phyloP scores from a whole-genome alignment of 2,888 invertebrate genomes.

The Scaeva pyrastri region DNA sequence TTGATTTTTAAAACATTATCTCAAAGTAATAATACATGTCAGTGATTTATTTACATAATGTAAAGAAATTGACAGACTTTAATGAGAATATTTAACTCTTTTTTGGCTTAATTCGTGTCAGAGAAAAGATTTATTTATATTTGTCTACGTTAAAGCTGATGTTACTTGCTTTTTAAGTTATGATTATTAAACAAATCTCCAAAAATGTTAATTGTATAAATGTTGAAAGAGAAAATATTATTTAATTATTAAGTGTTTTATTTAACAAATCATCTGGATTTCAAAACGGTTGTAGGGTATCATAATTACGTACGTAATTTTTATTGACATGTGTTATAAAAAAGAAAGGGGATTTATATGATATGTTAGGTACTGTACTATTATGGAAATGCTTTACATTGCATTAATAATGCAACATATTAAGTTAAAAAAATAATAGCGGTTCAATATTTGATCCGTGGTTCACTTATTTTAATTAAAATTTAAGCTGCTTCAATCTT shows the following conservation, averaged over 20 bases:
- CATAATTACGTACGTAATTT: no score
- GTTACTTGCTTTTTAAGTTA: conserved; percentile 11
- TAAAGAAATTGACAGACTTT: neutral
- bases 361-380: no score
- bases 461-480: no score
- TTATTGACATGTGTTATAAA: no score
- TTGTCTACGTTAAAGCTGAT: neutral
- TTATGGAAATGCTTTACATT: no score
- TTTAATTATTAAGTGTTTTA: conserved; percentile 2
- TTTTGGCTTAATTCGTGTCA: neutral
- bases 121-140: conserved; percentile 6
- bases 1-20: neutral
- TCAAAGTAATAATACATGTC: neutral
- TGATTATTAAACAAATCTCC: neutral
- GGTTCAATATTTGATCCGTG: no score
- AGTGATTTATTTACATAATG: conserved; percentile 15
- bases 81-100: neutral
- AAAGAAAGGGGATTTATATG: no score
- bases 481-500: no score
- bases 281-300: no score
- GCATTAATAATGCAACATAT: no score
- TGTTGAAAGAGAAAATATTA: conserved; percentile 8
- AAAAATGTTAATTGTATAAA: conserved; percentile 24
- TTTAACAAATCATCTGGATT: neutral
- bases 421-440: no score